Base-by-base conservation (phyloP, 2,888 invertebrate species). In the Leucophora obtusa region DNA sequence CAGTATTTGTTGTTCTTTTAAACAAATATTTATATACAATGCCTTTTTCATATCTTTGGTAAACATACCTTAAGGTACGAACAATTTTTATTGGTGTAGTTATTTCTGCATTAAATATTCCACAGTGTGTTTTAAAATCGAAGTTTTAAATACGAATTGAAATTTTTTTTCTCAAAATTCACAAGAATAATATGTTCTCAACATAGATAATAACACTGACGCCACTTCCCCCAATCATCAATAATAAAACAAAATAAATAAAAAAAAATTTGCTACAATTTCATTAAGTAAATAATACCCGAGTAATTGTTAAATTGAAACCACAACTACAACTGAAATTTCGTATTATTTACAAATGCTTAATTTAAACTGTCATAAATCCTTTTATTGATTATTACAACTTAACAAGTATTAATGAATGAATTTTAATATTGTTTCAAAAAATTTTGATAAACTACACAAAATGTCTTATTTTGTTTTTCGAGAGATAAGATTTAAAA, bases 351-450 rank as follows among this genome's bases (percentile, higher is more conserved):
- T 54, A 79, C 71, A 79, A 76, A 78, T 53, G 58, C 58, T 79
- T 80, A 53, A 80, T 66, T 75, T 79, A 60, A 80, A 54, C 84
- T 87, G 85, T 87, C 86, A 84, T 83, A 85, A 28, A 85, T 87
- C 85, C 84, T 83, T 85, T 87, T 85, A 87, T 87, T 86, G 86
- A 87, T 86, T 84, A 85, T 84, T 85, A 84, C 15, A 69, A 28
- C 54, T 60, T 53, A 74, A 21, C 59, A 65, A 38, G 38, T 62
- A 15, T 59, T 18, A 53, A 47, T 47, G 17, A 54, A 47, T 47
- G 15, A 56, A 68, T 43, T 43, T 47, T 47, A 47, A 47, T 0
- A 5, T 14, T 43, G 11, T 43, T 43, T 43, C 2, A 2, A 21
- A 35, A 35, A 43, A 14, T 47, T 2, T 47, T n/a, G 43, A 47